Conservation (phyloP, 2,113 vertebrate genomes). For the Ochotona princeps region DNA sequence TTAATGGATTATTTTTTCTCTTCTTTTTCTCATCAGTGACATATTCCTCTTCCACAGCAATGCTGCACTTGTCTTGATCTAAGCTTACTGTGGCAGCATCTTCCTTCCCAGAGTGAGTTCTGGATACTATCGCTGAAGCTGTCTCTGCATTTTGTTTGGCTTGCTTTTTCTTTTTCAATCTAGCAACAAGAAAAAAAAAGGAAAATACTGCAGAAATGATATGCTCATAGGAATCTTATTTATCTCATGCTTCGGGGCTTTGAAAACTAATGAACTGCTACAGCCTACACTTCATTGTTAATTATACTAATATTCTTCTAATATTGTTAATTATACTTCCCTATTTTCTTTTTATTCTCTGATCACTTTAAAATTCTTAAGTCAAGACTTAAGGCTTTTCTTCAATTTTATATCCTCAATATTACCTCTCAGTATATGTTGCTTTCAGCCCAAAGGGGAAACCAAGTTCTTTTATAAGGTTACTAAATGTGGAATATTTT, state of each 20-base stretch:
- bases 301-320: too few relatives aligned
- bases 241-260: neutral
- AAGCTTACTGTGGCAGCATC: slow-evolving; percentile 82
- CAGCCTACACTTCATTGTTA: neutral
- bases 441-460: neutral
- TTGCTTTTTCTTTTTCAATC: slow-evolving; percentile 89
- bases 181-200: slow-evolving; percentile 57
- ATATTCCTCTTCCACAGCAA: slow-evolving; percentile 81
- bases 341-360: neutral
- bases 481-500: neutral
- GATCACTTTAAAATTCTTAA: slow-evolving; percentile 42
- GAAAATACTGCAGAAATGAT: neutral
- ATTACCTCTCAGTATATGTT: neutral
- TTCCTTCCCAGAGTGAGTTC: slow-evolving; percentile 83
- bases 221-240: neutral
- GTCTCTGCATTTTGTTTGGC: slow-evolving; percentile 86
- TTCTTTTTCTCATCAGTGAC: slow-evolving; percentile 87
- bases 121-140: slow-evolving; percentile 73
- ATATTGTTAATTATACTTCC: neutral
- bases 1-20: slow-evolving; percentile 87
- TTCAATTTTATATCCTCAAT: neutral
- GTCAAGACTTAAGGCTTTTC: neutral
- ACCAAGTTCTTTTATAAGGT: neutral
- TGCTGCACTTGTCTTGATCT: slow-evolving; percentile 84
- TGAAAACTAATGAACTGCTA: slow-evolving; percentile 20